Conservation (phyloP, 2,113 vertebrate genomes). For the Elanoides forficatus region DNA sequence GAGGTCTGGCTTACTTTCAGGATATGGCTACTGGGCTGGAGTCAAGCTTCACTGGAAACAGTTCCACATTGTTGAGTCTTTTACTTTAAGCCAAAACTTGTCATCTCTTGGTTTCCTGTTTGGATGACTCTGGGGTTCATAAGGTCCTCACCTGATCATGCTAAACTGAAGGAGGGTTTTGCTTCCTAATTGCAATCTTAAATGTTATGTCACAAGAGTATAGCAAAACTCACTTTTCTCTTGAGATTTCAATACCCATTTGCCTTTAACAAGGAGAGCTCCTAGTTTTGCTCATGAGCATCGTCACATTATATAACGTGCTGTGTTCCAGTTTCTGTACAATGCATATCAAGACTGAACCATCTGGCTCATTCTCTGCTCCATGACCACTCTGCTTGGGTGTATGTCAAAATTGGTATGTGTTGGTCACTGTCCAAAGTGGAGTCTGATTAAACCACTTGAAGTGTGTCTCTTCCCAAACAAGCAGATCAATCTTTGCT, state of each 20-base stretch:
- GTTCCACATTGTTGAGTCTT: not conserved
- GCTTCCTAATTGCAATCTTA: not conserved
- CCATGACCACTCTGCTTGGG: not conserved
- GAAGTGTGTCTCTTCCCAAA: not conserved
- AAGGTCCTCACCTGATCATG: not conserved
- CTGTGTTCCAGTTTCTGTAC: not conserved
- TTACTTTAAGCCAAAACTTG: not conserved
- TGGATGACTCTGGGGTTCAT: not conserved
- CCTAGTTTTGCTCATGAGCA: not conserved
- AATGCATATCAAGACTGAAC: not conserved
- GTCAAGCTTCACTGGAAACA: not conserved
- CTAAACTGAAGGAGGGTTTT: not conserved
- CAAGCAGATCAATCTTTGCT: not conserved
- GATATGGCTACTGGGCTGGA: not conserved
- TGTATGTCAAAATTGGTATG: not conserved
- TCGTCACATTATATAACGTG: not conserved
- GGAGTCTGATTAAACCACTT: not conserved
- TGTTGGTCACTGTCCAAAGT: not conserved
- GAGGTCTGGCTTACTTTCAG: not conserved
- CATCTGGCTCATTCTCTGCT: constrained; percentile 34
- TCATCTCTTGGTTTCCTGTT: not conserved
- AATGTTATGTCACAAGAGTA: not conserved
- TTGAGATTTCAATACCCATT: not conserved
- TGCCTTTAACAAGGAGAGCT: not conserved
- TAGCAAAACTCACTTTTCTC: not conserved